Percentiles rank a stretch among this genome's conserved stretches.
Conservation (phyloP, 2,797 vertebrate genomes). For the Artibeus lituratus region DNA sequence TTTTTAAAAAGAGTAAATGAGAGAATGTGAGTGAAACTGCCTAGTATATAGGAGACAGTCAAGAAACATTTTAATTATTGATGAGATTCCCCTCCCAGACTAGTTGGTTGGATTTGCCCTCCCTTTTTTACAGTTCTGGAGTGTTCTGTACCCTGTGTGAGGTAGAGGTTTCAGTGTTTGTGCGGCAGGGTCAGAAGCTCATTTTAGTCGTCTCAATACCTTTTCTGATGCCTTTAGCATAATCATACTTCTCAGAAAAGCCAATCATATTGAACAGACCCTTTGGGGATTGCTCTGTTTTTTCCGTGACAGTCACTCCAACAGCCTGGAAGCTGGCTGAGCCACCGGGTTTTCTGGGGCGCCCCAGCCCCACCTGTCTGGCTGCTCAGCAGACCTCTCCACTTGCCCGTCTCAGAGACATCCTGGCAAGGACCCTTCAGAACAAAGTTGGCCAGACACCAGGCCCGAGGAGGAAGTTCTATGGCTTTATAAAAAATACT, state of each 20-base stretch:
- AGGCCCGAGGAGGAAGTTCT: neutral
- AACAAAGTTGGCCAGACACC: neutral
- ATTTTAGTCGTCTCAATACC: neutral
- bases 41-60: neutral
- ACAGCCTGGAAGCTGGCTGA: neutral
- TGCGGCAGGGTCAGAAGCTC: neutral
- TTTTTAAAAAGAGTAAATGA: neutral
- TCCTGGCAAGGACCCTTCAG: neutral
- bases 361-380: neutral
- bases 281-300: neutral
- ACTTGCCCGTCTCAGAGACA: neutral
- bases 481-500: neutral
- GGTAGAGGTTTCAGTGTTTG: neutral
- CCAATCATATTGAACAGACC: neutral
- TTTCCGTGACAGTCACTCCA: neutral
- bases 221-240: neutral
- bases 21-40: neutral
- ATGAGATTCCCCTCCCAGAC: neutral
- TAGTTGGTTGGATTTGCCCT: neutral
- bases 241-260: neutral
- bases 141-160: neutral
- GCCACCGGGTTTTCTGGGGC: neutral
- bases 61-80: neutral
- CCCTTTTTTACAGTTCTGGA: neutral
- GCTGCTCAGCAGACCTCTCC: neutral